Conservation (phyloP, 2,113 vertebrate genomes). For the Vidua chalybeata region DNA sequence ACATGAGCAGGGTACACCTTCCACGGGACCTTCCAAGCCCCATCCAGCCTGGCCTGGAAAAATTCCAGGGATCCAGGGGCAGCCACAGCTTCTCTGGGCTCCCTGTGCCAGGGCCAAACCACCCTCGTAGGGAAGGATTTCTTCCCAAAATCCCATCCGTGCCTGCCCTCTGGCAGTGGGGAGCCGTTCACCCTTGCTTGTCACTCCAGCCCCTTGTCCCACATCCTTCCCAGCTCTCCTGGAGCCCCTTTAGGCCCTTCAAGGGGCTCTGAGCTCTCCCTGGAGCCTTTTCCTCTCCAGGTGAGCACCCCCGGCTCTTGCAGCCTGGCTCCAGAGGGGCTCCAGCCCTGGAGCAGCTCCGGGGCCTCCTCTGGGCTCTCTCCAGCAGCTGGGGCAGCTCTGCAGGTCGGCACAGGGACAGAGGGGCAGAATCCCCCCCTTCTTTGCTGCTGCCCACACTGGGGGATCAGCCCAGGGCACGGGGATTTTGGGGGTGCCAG, state of each 20-base stretch:
- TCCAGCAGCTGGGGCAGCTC: neutral
- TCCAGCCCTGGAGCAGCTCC: neutral
- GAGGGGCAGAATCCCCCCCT: neutral
- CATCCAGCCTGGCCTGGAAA: rapidly evolving
- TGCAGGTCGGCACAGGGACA: neutral
- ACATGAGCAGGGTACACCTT: neutral
- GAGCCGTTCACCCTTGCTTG: neutral
- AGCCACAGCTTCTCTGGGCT: neutral
- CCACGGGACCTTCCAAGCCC: neutral
- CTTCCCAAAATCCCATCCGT: neutral
- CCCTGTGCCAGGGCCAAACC: rapidly evolving
- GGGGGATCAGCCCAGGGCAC: neutral
- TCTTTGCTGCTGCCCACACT: neutral
- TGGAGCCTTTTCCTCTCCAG: neutral
- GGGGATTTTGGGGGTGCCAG: rapidly evolving
- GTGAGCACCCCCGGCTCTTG: neutral
- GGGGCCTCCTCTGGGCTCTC: neutral
- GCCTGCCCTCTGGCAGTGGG: neutral
- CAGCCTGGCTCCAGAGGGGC: neutral
- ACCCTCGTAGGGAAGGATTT: neutral
- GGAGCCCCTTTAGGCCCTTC: rapidly evolving
- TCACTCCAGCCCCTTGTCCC: rapidly evolving
- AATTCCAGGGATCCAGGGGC: neutral
- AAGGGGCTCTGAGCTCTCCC: neutral
- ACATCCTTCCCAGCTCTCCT: neutral